These are phyloP conservation scores for Rallus crepitans DNA, from an alignment of 2,797 vertebrate species.

Conservation along the genomic window DNA sequence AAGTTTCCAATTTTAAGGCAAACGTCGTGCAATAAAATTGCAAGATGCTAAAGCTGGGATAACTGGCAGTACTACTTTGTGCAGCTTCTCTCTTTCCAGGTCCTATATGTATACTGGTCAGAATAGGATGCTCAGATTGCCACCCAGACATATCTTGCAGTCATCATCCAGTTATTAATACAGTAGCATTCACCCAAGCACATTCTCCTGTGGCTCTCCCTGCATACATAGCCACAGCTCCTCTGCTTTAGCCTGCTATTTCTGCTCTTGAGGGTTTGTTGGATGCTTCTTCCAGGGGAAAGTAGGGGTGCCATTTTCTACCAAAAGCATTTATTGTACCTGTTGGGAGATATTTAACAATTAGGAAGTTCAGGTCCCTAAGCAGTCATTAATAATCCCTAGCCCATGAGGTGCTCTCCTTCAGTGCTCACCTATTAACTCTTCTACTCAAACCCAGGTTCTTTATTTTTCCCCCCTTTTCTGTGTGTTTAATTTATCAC, in stretches of 20 bases:
- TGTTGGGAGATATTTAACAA: not conserved
- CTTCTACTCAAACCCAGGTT: not conserved
- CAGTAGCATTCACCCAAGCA: not conserved
- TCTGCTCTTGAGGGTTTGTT: not conserved
- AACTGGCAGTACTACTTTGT: not conserved
- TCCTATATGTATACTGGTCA: not conserved
- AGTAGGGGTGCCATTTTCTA: not conserved
- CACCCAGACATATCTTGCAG: not conserved
- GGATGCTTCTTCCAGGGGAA: not conserved
- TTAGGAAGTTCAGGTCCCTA: not conserved
- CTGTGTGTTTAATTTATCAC: no score
- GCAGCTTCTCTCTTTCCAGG: not conserved
- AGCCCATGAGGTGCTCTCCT: not conserved
- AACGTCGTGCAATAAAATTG: not conserved
- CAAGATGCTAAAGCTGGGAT: not conserved
- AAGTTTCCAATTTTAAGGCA: not conserved
- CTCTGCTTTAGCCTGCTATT: not conserved
- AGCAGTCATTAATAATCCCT: not conserved
- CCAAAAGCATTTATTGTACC: not conserved
- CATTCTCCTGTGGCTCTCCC: not conserved
- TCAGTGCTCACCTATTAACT: not conserved
- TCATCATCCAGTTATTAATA: not conserved
- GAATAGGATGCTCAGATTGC: not conserved
- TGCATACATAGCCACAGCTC: not conserved
- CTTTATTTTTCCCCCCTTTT: not conserved